Conservation (phyloP, 1,140 invertebrate genomes). For the Melanaphis sacchari region DNA sequence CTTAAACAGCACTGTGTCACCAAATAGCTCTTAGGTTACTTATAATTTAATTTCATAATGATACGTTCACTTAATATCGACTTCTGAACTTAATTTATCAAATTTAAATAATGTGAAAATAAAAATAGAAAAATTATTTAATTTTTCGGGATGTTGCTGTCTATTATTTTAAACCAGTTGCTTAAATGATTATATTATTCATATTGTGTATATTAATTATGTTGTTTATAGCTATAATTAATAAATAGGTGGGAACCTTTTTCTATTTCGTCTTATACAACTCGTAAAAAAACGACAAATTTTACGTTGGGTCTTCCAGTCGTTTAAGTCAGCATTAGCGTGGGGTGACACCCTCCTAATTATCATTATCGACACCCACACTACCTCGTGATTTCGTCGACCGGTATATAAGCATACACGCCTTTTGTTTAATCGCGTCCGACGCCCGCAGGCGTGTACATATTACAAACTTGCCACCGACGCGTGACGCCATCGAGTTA, state of each 20-base stretch:
- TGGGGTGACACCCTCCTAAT: not conserved
- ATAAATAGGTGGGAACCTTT: not conserved
- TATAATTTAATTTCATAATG: no score
- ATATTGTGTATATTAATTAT: not conserved
- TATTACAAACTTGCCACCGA: not conserved
- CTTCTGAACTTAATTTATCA: no score
- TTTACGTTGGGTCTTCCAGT: not conserved
- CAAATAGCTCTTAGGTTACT: not conserved
- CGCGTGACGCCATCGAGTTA: not conserved
- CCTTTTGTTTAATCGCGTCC: not conserved
- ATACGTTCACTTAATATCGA: no score
- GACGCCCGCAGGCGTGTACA: constrained; percentile 1
- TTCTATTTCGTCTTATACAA: not conserved
- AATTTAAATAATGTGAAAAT: not conserved
- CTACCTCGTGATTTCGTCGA: not conserved
- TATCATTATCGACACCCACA: constrained; percentile 15
- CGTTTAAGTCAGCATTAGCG: not conserved
- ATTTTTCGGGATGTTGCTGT: not conserved
- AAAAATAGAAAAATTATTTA: not conserved
- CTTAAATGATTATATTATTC: not conserved
- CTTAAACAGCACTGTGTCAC: not conserved
- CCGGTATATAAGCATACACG: not conserved
- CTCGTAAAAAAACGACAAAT: not conserved
- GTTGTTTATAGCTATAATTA: not conserved
- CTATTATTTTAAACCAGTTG: not conserved